Percentiles rank a stretch among this genome's conserved stretches.
Evolutionary conservation across 2,113 vertebrate species (phyloP).

Genomic region (Lipophrys pholis): DNA sequence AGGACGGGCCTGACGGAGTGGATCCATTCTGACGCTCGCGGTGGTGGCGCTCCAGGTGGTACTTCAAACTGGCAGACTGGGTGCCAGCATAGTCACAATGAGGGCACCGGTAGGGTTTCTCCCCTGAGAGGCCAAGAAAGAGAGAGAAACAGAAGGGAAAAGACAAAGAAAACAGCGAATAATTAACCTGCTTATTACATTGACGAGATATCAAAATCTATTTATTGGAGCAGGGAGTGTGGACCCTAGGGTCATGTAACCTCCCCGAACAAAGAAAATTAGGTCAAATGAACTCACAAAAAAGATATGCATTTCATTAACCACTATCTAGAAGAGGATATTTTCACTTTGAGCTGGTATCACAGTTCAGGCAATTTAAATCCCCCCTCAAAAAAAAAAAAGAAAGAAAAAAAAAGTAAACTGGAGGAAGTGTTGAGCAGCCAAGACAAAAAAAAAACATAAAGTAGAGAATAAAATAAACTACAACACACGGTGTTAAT

Average conservation of each 20-base stretch:
- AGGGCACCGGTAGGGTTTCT: constrained; percentile 98
- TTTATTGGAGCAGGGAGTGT: constrained; percentile 79
- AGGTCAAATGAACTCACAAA: constrained; percentile 75
- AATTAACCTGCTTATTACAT: constrained; percentile 83
- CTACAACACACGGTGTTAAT: constrained; percentile 24
- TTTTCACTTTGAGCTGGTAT: constrained; percentile 17
- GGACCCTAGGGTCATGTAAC: constrained; percentile 82
- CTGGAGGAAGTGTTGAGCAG: background rate
- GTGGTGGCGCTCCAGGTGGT: constrained; percentile 97
- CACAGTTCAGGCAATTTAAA: constrained; percentile 5
- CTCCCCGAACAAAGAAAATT: constrained; percentile 78
- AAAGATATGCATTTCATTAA: constrained; percentile 69
- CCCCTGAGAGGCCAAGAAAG: constrained; percentile 85
- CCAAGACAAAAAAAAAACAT: background rate
- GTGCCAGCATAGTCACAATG: constrained; percentile 99
- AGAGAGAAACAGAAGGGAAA: constrained; percentile 65
- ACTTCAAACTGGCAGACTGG: constrained; percentile 97
- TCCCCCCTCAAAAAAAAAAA: background rate
- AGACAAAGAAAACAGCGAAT: constrained; percentile 73
- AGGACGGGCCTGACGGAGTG: constrained; percentile 84
- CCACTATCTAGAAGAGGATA: constrained; percentile 40
- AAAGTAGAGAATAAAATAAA: constrained; percentile 8
- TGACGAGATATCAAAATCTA: constrained; percentile 79
- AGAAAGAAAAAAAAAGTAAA: background rate
- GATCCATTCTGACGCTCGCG: constrained; percentile 94